Percentiles rank a stretch among this genome's conserved stretches.
phyloP scores from a whole-genome alignment of 2,888 invertebrate species.

The Adelognathus sp. region DNA sequence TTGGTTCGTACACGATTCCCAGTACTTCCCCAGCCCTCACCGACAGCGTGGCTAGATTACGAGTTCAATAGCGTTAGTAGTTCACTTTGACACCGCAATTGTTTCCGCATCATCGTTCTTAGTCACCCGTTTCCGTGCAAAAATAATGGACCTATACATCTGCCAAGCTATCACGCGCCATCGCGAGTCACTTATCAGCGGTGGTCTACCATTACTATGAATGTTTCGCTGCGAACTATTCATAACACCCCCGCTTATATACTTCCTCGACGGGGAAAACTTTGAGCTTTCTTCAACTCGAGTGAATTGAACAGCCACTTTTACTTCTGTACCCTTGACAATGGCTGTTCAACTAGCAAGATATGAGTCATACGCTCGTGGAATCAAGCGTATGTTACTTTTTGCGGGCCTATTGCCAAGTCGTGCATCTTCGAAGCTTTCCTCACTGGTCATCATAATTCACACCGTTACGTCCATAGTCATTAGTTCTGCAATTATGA shows the following conservation, averaged over 20 bases:
- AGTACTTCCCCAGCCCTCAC: no score
- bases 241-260: background rate
- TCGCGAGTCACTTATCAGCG: background rate
- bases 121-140: no score
- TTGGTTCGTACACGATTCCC: no score
- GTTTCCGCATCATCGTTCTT: no score
- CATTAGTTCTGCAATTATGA: conserved; percentile 33
- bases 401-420: conserved; percentile 56
- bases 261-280: background rate
- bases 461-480: conserved; percentile 11
- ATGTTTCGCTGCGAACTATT: background rate
- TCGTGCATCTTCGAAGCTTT: conserved; percentile 14
- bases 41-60: no score
- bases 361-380: conserved; percentile 39
- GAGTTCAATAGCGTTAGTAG: no score
- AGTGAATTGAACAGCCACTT: background rate
- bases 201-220: background rate
- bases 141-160: no score
- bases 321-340: conserved; percentile 12
- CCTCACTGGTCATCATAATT: conserved; percentile 10
- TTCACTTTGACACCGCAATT: no score
- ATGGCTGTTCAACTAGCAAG: conserved; percentile 32
- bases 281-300: background rate
- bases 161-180: no score
- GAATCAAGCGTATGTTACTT: conserved; percentile 34